Percentiles rank a stretch among this genome's conserved stretches.
These are phyloP conservation scores for Copidosoma aretas DNA, from an alignment of 2,888 invertebrate genomes.

Conservation along the genomic window DNA sequence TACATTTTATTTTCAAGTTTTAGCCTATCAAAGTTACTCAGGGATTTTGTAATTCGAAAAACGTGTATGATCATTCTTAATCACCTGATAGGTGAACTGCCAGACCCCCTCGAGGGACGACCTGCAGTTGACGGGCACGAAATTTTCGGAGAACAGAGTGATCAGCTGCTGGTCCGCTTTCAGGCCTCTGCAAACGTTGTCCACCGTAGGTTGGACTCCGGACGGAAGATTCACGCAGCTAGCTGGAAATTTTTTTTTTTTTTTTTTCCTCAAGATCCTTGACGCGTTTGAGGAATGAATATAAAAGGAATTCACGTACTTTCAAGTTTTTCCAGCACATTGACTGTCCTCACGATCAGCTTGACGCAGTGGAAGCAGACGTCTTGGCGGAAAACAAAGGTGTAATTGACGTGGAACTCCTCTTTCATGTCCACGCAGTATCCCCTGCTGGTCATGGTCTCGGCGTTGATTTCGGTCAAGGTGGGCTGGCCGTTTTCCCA, in stretches of 20 bases:
- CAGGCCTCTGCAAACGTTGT: constrained; percentile 77
- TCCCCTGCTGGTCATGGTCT: constrained; percentile 78
- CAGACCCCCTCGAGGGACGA: constrained; percentile 95
- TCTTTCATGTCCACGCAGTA: constrained; percentile 76
- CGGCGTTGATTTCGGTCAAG: constrained; percentile 81
- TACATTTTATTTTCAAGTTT: constrained; percentile 16
- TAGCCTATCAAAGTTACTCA: neutral
- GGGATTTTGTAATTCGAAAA: constrained; percentile 10
- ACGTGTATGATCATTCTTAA: constrained; percentile 32
- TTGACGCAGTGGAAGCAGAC: constrained; percentile 86
- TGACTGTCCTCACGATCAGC: constrained; percentile 83
- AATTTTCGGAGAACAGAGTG: constrained; percentile 89
- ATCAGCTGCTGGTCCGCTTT: constrained; percentile 81
- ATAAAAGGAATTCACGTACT: constrained; percentile 65
- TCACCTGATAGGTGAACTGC: constrained; percentile 90
- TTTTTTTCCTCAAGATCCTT: neutral
- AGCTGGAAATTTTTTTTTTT: constrained; percentile 60
- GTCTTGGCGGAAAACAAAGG: constrained; percentile 76
- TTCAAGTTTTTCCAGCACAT: constrained; percentile 88
- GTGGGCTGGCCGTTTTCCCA: constrained; percentile 87
- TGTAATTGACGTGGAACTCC: constrained; percentile 81
- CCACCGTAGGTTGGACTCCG: constrained; percentile 73
- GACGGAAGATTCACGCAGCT: constrained; percentile 76
- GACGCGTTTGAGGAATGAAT: constrained; percentile 1
- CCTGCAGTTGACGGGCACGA: constrained; percentile 87